phyloP scores from a whole-genome alignment of 2,797 vertebrate genomes.

The Emydoidea blandingii region DNA sequence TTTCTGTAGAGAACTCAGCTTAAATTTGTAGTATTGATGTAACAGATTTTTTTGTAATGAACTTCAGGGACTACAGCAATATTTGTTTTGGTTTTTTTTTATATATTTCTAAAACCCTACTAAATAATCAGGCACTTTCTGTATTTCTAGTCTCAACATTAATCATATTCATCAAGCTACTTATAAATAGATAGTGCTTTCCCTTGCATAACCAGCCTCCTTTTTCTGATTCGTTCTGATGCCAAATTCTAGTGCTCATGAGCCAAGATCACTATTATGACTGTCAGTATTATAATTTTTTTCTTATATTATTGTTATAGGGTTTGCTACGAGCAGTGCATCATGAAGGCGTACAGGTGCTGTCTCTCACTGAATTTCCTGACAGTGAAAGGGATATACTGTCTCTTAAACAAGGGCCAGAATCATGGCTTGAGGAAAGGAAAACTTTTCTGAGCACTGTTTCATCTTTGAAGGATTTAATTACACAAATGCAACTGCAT shows the following conservation, averaged over 20 bases:
- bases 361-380: constrained; percentile 91
- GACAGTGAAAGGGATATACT: constrained; percentile 79
- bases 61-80: background rate
- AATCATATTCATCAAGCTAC: background rate
- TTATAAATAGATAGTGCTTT: background rate
- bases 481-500: constrained; percentile 88
- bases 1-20: background rate
- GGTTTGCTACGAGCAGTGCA: constrained; percentile 93
- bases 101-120: background rate
- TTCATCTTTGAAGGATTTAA: constrained; percentile 89
- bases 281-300: background rate
- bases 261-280: background rate
- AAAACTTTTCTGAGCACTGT: constrained; percentile 87
- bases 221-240: background rate
- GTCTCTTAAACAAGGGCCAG: constrained; percentile 70
- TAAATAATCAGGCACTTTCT: background rate
- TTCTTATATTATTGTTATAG: constrained; percentile 71
- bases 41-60: background rate
- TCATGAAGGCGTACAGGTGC: constrained; percentile 94
- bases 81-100: background rate
- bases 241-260: background rate
- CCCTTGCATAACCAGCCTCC: background rate
- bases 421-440: constrained; percentile 87
- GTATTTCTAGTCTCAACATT: background rate
- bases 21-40: background rate